Base-by-base conservation (phyloP, 2,888 invertebrate species). In the Perizoma flavofasciatum region DNA sequence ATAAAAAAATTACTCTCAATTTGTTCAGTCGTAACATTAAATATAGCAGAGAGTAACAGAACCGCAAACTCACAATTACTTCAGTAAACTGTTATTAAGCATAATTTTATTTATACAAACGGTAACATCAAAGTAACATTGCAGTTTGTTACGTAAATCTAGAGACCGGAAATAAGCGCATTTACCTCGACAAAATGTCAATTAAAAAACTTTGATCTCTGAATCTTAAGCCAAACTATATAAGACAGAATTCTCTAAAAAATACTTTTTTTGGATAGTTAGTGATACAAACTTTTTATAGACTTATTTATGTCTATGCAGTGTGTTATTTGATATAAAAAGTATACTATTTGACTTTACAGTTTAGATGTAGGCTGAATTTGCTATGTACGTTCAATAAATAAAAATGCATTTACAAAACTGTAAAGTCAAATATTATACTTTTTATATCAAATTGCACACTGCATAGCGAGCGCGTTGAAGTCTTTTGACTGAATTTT, bases 21-120 rank as follows among this genome's bases (percentile, higher is more conserved):
- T 48, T n/a, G 8, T 11, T 47, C 6, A 34, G 7, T n/a, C 37
- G 49, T 52, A 61, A 61, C 43, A 51, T 37, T 0, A 4, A 35
- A 33, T 5, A 6, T 4, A 6, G 3, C 10, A 11, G 53, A 10
- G 11, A 32, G 45, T 39, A 50, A 59, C 43, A 11, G 37, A 49
- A 59, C 64, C 67, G 41, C 67, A 70, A 47, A 59, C 11, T 66
- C 55, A 65, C 56, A 50, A 67, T 75, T 70, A 63, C 49, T 54
- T 69, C 68, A 66, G 63, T 64, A 59, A 66, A 69, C 49, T 52
- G 59, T 52, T 69, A 71, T 73, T 66, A 73, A 65, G 67, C 57
- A 65, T 68, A 55, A 77, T 71, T 61, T 71, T 72, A 72, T 76
- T 79, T 71, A 75, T 79, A 71, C 69, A 70, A 77, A 79, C 60